These are phyloP conservation scores for Tetragonula carbonaria DNA, from an alignment of 2,888 invertebrate species.

Conservation along the genomic window DNA sequence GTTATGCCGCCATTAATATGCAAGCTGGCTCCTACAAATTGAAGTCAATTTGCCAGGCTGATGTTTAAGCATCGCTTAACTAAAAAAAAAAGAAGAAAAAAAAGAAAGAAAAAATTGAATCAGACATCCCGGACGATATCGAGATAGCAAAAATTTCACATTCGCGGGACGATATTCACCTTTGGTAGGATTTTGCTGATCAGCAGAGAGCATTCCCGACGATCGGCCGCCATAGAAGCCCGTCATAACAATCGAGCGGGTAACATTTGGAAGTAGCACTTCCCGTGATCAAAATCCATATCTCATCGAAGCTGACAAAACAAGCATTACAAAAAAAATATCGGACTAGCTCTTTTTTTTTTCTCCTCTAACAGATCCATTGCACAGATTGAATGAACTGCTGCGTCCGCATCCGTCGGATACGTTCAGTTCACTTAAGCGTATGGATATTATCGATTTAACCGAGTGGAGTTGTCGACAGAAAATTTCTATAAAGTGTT, in stretches of 20 bases:
- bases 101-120: neutral
- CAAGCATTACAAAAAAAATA: constrained; percentile 43
- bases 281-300: constrained; percentile 59
- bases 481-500: neutral
- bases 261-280: constrained; percentile 51
- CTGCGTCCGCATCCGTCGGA: constrained; percentile 64
- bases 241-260: constrained; percentile 41
- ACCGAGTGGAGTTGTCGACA: neutral
- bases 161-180: constrained; percentile 27
- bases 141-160: constrained; percentile 19
- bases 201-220: constrained; percentile 27
- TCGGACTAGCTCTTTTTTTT: constrained; percentile 20
- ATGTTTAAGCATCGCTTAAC: neutral
- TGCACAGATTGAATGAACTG: constrained; percentile 52
- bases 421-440: constrained; percentile 9
- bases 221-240: constrained; percentile 25
- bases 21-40: neutral
- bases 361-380: constrained; percentile 6
- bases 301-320: constrained; percentile 48
- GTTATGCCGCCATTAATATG: neutral
- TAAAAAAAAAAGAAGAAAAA: neutral
- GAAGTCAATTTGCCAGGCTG: neutral
- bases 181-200: constrained; percentile 45
- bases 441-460: constrained; percentile 9
- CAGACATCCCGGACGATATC: neutral